Conservation (phyloP, 1,140 invertebrate genomes). For the Tachypleus tridentatus region DNA sequence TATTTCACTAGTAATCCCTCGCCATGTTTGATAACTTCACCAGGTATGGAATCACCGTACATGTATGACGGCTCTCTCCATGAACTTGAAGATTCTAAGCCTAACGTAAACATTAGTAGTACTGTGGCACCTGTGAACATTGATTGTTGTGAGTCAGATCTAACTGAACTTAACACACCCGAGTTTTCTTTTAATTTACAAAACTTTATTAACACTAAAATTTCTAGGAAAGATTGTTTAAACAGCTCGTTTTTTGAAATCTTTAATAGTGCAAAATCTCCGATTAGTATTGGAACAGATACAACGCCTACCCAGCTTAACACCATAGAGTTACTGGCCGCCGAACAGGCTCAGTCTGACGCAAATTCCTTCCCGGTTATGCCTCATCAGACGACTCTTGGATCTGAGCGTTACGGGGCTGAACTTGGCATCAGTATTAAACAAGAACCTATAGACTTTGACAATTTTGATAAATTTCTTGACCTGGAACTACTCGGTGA, state of each 20-base stretch:
- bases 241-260: conserved; percentile 12
- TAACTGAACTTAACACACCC: conserved; percentile 23
- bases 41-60: conserved; percentile 18
- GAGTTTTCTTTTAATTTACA: conserved; percentile 25
- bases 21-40: no score
- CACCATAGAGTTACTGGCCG: conserved; percentile 7
- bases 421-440: conserved; percentile 19
- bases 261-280: conserved; percentile 6
- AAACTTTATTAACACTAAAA: conserved; percentile 18
- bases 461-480: no score
- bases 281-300: conserved; percentile 1
- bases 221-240: conserved; percentile 10
- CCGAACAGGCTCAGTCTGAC: not conserved
- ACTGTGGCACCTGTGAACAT: not conserved
- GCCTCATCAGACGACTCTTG: conserved; percentile 21
- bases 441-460: conserved; percentile 19
- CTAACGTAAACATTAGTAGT: not conserved
- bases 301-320: conserved; percentile 5
- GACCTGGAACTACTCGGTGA: no score
- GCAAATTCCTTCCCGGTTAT: conserved; percentile 6
- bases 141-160: conserved; percentile 15
- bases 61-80: conserved; percentile 16
- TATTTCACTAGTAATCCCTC: no score
- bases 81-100: not conserved
- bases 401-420: conserved; percentile 21